phyloP scores from a whole-genome alignment of 2,113 vertebrate species.

The Ptilonorhynchus violaceus region DNA sequence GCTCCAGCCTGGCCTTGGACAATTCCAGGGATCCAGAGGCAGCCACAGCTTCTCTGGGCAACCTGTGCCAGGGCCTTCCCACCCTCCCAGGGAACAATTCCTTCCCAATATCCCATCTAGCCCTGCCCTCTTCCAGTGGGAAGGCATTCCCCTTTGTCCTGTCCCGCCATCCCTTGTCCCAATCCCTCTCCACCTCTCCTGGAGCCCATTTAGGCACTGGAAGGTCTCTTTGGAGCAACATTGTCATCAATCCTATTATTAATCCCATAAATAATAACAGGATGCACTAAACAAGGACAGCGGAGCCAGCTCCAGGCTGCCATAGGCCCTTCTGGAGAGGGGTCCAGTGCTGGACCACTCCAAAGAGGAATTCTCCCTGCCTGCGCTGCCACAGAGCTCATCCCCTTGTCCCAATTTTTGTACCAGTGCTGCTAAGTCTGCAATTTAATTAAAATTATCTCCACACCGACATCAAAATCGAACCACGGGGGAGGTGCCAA shows the following conservation, averaged over 20 bases:
- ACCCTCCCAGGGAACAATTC: rapidly evolving
- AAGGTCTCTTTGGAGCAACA: not conserved
- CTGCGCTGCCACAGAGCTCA: not conserved
- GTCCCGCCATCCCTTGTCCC: not conserved
- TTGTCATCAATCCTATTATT: not conserved
- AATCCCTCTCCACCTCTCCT: not conserved
- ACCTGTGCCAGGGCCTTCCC: rapidly evolving
- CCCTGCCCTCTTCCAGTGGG: not conserved
- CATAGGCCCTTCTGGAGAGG: not conserved
- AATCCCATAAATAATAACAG: not conserved
- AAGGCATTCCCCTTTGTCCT: not conserved
- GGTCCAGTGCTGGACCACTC: not conserved
- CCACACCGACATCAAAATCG: not conserved
- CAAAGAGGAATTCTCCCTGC: not conserved
- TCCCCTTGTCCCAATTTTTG: rapidly evolving
- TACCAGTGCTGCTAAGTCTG: not conserved
- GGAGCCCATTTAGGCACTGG: not conserved
- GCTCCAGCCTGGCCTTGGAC: not conserved
- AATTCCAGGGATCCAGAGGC: not conserved
- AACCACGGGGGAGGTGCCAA: rapidly evolving
- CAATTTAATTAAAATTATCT: not conserved
- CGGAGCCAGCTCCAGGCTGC: not conserved
- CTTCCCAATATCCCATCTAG: not conserved
- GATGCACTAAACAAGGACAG: not conserved
- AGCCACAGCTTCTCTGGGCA: not conserved